Conservation (phyloP, 2,797 vertebrate genomes). For the Gallinago nigripennis region DNA sequence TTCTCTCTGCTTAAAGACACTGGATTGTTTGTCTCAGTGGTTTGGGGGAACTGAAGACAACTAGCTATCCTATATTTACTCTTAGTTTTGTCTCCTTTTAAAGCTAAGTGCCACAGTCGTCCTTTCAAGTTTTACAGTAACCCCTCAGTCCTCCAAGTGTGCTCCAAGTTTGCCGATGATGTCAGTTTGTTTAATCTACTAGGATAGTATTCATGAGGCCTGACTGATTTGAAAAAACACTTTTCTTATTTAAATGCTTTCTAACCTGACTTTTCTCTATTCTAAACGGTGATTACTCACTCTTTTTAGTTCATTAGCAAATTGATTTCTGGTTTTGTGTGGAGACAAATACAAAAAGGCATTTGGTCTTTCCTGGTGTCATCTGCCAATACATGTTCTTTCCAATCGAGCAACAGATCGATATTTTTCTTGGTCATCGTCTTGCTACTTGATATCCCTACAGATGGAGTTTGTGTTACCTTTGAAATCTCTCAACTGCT, state of each 20-base stretch:
- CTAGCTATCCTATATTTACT: background rate
- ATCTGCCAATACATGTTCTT: background rate
- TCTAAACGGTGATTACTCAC: background rate
- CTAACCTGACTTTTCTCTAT: background rate
- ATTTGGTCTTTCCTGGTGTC: background rate
- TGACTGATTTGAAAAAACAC: background rate
- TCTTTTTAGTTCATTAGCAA: background rate
- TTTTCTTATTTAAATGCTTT: background rate
- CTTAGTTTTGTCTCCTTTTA: background rate
- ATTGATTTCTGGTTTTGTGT: slow-evolving; percentile 1
- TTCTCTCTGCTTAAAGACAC: background rate
- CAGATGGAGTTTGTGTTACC: background rate
- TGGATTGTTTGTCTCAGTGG: background rate
- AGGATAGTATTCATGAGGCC: background rate
- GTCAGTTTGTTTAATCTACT: background rate
- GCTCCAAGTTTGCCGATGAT: background rate
- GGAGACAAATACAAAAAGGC: background rate
- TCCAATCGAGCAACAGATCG: background rate
- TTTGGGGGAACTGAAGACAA: background rate
- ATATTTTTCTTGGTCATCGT: background rate
- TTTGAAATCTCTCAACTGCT: background rate
- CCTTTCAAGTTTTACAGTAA: background rate
- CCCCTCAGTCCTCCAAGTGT: background rate
- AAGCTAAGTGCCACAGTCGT: background rate
- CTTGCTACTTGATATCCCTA: background rate